Evolutionary conservation across 1,140 invertebrate species (phyloP).

Genomic region (Amphibalanus amphitrite): DNA sequence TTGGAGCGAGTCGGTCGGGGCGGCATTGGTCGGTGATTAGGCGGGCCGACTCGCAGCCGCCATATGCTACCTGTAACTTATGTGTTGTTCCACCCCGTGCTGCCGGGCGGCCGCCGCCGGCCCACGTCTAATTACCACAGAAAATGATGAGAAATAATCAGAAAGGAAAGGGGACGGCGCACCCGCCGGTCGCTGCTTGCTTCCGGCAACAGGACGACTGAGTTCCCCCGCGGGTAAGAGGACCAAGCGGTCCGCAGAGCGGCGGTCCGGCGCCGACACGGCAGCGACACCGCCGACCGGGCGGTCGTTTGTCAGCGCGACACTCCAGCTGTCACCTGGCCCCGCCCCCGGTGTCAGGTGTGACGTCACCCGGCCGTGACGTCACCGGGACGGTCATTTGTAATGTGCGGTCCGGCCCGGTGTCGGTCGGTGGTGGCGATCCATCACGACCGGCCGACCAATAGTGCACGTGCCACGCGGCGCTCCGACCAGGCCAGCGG

Average conservation of each 20-base stretch:
- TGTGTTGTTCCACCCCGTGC: neutral
- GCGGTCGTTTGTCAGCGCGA: neutral
- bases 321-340: neutral
- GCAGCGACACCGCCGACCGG: too few relatives aligned
- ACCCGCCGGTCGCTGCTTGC: neutral
- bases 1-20: neutral
- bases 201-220: neutral
- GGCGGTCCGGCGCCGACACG: too few relatives aligned
- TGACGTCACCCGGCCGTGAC: neutral
- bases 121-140: neutral
- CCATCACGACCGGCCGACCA: neutral
- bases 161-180: neutral
- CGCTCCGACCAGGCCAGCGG: too few relatives aligned
- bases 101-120: too few relatives aligned
- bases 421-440: neutral
- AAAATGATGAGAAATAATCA: neutral
- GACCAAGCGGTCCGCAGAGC: too few relatives aligned
- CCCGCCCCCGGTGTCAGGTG: neutral
- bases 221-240: too few relatives aligned
- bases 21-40: neutral
- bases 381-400: neutral
- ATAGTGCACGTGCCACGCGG: neutral
- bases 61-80: slow-evolving; percentile 1
- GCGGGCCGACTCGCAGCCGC: neutral
- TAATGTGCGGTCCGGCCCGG: neutral